Conservation (phyloP, 1,140 invertebrate genomes). For the Drosophila novamexicana region DNA sequence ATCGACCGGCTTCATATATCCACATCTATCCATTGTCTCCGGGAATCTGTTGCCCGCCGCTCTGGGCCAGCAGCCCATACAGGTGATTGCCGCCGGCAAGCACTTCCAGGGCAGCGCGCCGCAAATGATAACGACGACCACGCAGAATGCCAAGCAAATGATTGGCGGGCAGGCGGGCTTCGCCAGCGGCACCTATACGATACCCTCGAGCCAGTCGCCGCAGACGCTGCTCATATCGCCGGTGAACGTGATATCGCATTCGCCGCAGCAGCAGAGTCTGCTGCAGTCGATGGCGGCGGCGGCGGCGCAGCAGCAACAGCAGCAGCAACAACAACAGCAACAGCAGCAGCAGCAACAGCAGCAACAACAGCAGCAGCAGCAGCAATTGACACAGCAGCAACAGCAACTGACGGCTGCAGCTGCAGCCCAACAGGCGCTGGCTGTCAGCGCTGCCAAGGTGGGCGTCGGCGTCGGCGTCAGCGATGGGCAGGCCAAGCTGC, state of each 20-base stretch:
- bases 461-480: conserved; percentile 38
- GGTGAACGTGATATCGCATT: conserved; percentile 89
- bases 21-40: conserved; percentile 89
- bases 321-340: conserved; percentile 77
- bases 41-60: conserved; percentile 90
- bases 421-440: conserved; percentile 49
- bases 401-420: conserved; percentile 46
- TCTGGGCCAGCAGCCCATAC: conserved; percentile 89
- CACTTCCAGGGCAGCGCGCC: conserved; percentile 91
- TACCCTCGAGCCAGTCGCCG: conserved; percentile 91
- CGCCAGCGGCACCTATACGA: conserved; percentile 87
- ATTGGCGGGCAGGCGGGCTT: conserved; percentile 86
- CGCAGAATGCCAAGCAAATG: conserved; percentile 88
- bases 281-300: conserved; percentile 75
- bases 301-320: conserved; percentile 78
- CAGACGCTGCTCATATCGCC: conserved; percentile 93
- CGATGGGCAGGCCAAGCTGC: conserved; percentile 82
- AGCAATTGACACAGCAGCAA: conserved; percentile 51
- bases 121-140: conserved; percentile 91
- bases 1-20: conserved; percentile 92
- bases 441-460: conserved; percentile 40
- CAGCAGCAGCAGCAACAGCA: conserved; percentile 64
- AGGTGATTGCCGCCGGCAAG: conserved; percentile 92
- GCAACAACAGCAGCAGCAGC: conserved; percentile 57
- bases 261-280: conserved; percentile 85